phyloP scores from a whole-genome alignment of 2,888 invertebrate species.

The Tetragonula carbonaria region DNA sequence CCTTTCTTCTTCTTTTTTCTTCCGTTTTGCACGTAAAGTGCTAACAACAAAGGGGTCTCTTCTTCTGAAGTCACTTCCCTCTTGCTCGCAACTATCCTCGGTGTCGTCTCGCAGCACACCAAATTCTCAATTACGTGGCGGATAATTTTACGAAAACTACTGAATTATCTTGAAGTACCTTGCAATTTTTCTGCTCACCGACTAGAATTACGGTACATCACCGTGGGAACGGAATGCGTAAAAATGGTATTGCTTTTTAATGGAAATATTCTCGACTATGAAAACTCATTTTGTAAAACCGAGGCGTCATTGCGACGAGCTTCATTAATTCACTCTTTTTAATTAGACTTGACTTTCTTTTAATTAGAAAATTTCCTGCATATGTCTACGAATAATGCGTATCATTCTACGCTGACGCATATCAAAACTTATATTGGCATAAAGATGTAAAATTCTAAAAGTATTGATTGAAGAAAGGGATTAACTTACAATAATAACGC shows the following conservation, averaged over 20 bases:
- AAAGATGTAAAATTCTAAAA: neutral
- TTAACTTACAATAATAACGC: constrained; percentile 1
- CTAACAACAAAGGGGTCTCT: constrained; percentile 59
- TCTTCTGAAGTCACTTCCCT: constrained; percentile 55
- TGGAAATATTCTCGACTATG: no score
- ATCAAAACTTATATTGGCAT: neutral
- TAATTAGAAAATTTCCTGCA: neutral
- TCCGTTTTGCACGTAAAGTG: constrained; percentile 59
- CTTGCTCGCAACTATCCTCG: constrained; percentile 33
- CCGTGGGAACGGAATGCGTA: no score
- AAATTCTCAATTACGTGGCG: constrained; percentile 19
- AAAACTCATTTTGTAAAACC: no score
- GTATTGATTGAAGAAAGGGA: neutral
- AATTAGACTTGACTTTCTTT: no score
- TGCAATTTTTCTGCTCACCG: no score
- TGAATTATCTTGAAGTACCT: neutral
- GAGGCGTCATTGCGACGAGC: no score
- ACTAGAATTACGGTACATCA: no score
- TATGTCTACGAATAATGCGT: neutral
- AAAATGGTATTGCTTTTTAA: no score
- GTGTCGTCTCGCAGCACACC: neutral
- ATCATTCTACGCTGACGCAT: neutral
- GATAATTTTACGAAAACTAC: neutral
- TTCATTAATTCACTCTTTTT: no score
- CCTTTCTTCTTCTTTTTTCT: constrained; percentile 42